Base-by-base conservation (phyloP, 2,888 invertebrate species). In the Siphlonurus alternatus region DNA sequence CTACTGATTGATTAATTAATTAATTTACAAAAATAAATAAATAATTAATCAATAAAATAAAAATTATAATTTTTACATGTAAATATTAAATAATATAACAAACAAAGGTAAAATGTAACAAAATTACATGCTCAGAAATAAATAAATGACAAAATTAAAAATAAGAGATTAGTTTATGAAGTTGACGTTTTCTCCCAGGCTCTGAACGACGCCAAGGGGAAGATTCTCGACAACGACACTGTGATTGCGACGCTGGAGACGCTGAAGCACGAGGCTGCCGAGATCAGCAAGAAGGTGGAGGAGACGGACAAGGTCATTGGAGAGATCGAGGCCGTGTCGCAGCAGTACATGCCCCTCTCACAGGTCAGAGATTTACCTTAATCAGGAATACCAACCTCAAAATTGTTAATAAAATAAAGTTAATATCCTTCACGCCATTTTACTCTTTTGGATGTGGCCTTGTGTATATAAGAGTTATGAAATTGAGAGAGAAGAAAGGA, bases 221-320 rank as follows among this genome's bases (percentile, higher is more conserved):
- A 96, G 76, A 97, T 98, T 72, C 80, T 98, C 67, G 96, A 98
- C 73, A 96, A 98, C 74, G 96, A 98, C 77, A 93, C 94, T 53
- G 98, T 99, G 23, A 97, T 99, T 67, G 94, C 94, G 18, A 98
- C 98, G 0, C 80, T 99, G 69, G 99, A 99, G 76, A 99, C 95
- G 0, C 80, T 99, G 69, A 99, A 99, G 80, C 89, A 89, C 72
- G 99, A 99, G 77, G 99, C 99, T 0, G 95, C 94, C 20, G 99
- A 99, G 73, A 97, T 99, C 69, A 94, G 93, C 64, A 89, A 89
- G 71, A 84, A 84, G 71, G 95, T 97, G 19, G 96, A 96, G 75
- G 97, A 98, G 76, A 98, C 98, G 0, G 97, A 99, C 74, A 92
- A 94, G 68, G 81, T 99, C 59, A 99, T 99, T 74, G 93, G 86